phyloP scores from a whole-genome alignment of 2,113 vertebrate species.

The Martes martes region DNA sequence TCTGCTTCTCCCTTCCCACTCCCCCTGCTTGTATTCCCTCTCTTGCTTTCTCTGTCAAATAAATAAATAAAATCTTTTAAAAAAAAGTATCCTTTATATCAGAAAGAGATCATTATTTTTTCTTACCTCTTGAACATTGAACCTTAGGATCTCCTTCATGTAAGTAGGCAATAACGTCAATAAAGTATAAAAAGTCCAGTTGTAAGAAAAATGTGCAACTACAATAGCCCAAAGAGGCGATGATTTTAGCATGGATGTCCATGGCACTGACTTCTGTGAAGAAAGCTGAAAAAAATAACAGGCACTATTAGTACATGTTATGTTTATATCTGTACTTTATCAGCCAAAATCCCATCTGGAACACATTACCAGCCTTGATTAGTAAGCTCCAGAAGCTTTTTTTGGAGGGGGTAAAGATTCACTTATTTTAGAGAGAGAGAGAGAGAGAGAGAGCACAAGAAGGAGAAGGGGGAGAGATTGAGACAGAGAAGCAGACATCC shows the following conservation, averaged over 20 bases:
- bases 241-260: conserved; percentile 90
- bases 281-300: conserved; percentile 82
- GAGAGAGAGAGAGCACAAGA: background rate
- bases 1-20: no score
- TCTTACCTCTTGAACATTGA: conserved; percentile 95
- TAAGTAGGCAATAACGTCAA: conserved; percentile 97
- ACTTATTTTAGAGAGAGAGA: background rate
- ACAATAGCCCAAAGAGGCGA: conserved; percentile 93
- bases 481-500: background rate
- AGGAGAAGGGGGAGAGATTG: background rate
- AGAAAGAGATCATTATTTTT: background rate
- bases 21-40: no score
- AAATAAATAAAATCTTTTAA: no score
- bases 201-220: conserved; percentile 97
- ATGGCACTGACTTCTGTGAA: conserved; percentile 88
- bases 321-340: background rate
- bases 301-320: background rate
- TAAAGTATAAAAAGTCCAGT: conserved; percentile 98
- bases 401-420: background rate
- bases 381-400: background rate
- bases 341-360: background rate
- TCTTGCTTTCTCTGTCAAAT: no score
- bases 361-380: background rate
- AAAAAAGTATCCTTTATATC: background rate
- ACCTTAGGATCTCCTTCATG: conserved; percentile 94